Evolutionary conservation across 2,797 vertebrate species (phyloP).

Genomic region (Thamnophis elegans): DNA sequence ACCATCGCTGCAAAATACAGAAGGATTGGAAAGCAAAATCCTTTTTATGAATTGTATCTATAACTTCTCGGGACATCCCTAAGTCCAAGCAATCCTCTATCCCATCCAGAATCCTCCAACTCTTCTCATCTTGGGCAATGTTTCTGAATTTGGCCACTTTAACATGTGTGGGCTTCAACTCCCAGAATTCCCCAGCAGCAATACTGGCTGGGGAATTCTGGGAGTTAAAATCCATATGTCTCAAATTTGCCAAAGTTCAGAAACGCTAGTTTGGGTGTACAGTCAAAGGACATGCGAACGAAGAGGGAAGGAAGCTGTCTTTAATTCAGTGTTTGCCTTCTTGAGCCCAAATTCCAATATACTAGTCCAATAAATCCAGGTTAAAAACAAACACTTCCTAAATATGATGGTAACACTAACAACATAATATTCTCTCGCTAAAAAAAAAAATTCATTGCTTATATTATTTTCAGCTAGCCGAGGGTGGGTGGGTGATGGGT

Average conservation of each 20-base stretch:
- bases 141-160: neutral
- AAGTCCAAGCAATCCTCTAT: neutral
- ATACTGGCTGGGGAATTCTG: neutral
- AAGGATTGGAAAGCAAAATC: neutral
- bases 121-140: neutral
- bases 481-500: neutral
- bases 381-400: conserved; percentile 1
- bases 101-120: neutral
- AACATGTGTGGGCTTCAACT: neutral
- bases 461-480: neutral
- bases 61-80: neutral
- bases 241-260: neutral
- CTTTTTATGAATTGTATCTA: neutral
- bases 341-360: neutral
- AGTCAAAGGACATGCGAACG: neutral
- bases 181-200: neutral
- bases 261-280: neutral
- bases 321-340: neutral
- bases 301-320: neutral
- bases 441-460: neutral
- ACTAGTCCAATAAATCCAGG: neutral
- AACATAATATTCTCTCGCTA: neutral
- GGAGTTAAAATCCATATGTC: neutral
- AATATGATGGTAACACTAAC: neutral
- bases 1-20: neutral